phyloP scores from a whole-genome alignment of 1,140 invertebrate genomes.

The Conus betulinus region DNA sequence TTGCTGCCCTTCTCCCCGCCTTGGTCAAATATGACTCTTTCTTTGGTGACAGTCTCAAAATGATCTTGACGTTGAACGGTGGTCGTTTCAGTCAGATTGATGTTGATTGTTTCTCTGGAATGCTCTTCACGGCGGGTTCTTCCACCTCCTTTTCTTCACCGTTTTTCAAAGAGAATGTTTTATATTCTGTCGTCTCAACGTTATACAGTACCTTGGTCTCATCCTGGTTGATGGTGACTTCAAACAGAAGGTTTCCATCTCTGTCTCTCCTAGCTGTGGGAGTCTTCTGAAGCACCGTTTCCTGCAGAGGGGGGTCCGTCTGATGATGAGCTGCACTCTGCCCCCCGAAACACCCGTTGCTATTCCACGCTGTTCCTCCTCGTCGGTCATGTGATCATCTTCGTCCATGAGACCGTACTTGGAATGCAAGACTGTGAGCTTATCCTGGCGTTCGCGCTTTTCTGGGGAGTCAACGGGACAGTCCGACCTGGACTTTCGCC shows the following conservation, averaged over 20 bases:
- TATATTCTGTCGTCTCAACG: conserved; percentile 66
- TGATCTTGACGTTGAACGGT: conserved; percentile 52
- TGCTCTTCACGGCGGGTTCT: conserved; percentile 31
- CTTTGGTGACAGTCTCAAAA: conserved; percentile 41
- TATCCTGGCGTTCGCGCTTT: conserved; percentile 40
- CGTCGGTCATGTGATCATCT: not conserved
- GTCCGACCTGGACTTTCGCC: not conserved
- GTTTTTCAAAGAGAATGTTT: conserved; percentile 57
- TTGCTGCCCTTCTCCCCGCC: conserved; percentile 18
- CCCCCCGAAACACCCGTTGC: not conserved
- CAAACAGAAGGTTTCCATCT: conserved; percentile 49
- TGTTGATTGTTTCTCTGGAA: conserved; percentile 63
- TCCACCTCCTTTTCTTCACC: conserved; percentile 25
- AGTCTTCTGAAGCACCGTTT: not conserved
- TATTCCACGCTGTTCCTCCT: not conserved
- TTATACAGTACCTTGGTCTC: conserved; percentile 65
- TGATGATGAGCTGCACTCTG: not conserved
- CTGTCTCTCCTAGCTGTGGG: conserved; percentile 1
- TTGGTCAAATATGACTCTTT: conserved; percentile 42
- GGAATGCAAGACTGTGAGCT: conserved; percentile 39
- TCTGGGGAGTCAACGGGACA: not conserved
- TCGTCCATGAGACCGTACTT: conserved; percentile 44
- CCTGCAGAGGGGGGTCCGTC: not conserved
- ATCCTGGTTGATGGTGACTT: conserved; percentile 65
- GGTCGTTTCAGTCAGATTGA: conserved; percentile 58